Evolutionary conservation across 2,797 vertebrate genomes (phyloP).

Genomic region (Anas georgica): DNA sequence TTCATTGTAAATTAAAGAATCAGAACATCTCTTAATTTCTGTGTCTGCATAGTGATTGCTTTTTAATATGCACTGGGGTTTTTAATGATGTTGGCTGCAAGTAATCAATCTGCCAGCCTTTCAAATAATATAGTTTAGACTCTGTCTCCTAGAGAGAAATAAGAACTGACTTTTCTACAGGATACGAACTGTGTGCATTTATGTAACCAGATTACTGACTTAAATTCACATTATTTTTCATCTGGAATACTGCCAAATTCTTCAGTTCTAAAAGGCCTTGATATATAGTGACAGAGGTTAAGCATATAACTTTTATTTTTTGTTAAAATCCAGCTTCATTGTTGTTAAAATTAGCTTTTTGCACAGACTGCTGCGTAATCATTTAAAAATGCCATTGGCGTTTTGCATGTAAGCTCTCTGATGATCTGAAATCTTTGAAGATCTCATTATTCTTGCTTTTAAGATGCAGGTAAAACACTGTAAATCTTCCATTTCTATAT

Average conservation of each 20-base stretch:
- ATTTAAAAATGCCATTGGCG: background rate
- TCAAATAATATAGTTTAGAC: background rate
- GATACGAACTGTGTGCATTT: background rate
- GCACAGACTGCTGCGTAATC: background rate
- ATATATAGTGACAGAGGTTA: background rate
- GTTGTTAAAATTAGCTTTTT: background rate
- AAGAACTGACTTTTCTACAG: background rate
- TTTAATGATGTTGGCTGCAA: background rate
- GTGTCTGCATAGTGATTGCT: background rate
- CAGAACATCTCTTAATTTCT: background rate
- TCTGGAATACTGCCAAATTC: slow-evolving; percentile 3
- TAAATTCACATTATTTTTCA: slow-evolving; percentile 5
- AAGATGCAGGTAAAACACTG: background rate
- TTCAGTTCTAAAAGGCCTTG: background rate
- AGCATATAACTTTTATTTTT: background rate
- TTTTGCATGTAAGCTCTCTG: background rate
- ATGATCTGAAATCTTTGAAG: background rate
- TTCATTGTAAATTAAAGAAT: background rate
- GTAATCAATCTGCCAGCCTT: background rate
- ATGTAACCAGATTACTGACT: slow-evolving; percentile 16
- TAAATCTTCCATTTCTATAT: background rate
- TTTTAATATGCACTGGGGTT: background rate
- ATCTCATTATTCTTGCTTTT: background rate
- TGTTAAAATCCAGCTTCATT: background rate
- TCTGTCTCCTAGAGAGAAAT: background rate